Evolutionary conservation across 2,888 invertebrate species (phyloP), one percentile per base, ranked within the genome.

Genomic region (Melieria crassipennis): DNA sequence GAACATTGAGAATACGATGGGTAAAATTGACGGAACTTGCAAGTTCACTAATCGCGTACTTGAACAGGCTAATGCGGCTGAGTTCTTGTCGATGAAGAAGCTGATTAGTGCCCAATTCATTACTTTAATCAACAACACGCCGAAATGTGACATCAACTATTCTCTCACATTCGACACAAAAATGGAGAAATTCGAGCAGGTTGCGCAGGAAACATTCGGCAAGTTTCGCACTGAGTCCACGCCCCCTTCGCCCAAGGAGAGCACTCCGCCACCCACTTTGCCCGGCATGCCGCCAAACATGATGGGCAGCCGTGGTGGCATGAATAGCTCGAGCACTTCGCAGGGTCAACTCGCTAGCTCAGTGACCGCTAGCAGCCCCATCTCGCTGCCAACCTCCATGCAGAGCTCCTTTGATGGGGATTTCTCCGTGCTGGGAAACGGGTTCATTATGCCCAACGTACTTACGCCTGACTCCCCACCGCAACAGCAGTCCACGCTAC

Each of bases 1-100:
- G 82, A 91, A 91, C 73, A 91, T 96, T 69, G 95, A 94, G 79
- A 95, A 94, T 83, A 93, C 93, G 5, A 92, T 94, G 75, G 93
- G 93, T 75, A 92, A 93, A 80, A 92, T 97, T 75, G 94, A 95
- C 81, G 94, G 94, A 82, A 96, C 96, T 9, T 94, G 94, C 82
- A 92, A 92, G 80, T 97, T 96, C 83, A 92, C 96, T 0, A 90
- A 92, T 13, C 91, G 94, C 78, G 90, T 97, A 62, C 87, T 96
- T 71, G 93, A 94, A 76, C 92, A 93, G 81, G 96, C 96, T 45
- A 96, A 95, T 83, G 92, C 93, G 45, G 91, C 93, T 5, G 96
- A 96, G 87, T 92, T 96, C 79, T 90, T 96, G 75, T 91, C 94
- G 83, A 88, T 97, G 84, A 94, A 94, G 86, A 92, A 93, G 82